Evolutionary conservation across 1,140 invertebrate species (phyloP), one percentile per base, ranked within the genome.

Genomic region (Coelopa frigida): DNA sequence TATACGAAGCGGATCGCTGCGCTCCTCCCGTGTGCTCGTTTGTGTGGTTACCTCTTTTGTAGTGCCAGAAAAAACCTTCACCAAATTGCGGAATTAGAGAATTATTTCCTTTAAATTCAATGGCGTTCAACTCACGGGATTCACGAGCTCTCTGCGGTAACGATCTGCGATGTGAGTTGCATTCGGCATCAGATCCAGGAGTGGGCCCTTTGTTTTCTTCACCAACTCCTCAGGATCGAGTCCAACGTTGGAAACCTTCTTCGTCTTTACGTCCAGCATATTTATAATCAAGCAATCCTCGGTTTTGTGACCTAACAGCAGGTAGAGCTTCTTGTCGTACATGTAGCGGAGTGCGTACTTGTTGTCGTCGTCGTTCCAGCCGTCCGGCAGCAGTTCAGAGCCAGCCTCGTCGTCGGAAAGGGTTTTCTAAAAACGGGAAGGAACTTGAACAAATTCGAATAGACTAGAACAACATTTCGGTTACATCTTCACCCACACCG

Each of bases 401-500:
- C 77, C 79, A 24, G 61, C 60, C 58, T 85, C 82, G 50, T 73
- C 71, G 20, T 75, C 73, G 41, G 77, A 67, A 17, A 82, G 65
- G 15, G 72, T 75, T 70, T 78, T 80, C 76, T 85, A 59, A 11
- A 70, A 15, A 17, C 26, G 23, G 4, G 20, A 14, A 7, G 22
- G 20, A 24, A 37, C 33, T 21, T 24, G 23, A 44, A 14, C 4
- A 5, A 44, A 20, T 31, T 46, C n/a, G n/a, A n/a, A n/a, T n/a
- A 38, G n/a, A 15, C 32, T 47, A 33, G 15, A 37, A 11, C 21
- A 23, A 40, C 22, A 21, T 43, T 54, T 59, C 58, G n/a, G n/a
- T 64, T 70, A 84, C 82, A 50, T 78, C 75, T 59, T 87, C 83
- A 4, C 83, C 83, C 29, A 82, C 65, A 35, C 85, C 85, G 49